phyloP scores from a whole-genome alignment of 1,140 invertebrate genomes.

The Lethocerus indicus region DNA sequence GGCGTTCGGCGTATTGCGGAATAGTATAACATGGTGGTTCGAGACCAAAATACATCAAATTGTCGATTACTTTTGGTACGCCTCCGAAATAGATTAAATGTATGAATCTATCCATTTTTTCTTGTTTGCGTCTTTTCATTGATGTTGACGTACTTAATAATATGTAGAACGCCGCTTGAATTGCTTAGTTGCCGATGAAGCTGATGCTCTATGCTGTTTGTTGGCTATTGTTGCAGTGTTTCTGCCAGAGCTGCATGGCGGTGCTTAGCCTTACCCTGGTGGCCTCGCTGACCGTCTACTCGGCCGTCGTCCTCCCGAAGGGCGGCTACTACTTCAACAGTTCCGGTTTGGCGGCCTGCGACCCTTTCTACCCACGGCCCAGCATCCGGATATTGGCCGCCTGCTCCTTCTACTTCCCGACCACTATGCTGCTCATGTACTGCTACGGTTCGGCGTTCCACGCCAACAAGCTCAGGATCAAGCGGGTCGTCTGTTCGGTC shows the following conservation, averaged over 20 bases:
- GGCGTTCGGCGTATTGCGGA: no score
- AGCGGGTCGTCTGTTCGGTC: slow-evolving; percentile 34
- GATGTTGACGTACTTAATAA: no score
- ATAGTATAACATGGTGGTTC: no score
- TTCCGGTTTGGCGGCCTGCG: slow-evolving; percentile 65
- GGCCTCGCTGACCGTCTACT: slow-evolving; percentile 59
- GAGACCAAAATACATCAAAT: no score
- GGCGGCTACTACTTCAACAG: slow-evolving; percentile 72
- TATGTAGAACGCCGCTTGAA: no score
- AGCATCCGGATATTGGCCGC: slow-evolving; percentile 61
- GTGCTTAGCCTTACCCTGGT: slow-evolving; percentile 69
- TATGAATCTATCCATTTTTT: no score
- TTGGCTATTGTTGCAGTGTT: slow-evolving; percentile 13
- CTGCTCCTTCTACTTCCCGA: slow-evolving; percentile 72
- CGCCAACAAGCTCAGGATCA: slow-evolving; percentile 58
- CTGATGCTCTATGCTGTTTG: not conserved
- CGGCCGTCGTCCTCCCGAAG: slow-evolving; percentile 54
- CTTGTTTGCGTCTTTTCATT: no score
- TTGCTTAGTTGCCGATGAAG: no score
- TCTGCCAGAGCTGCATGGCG: slow-evolving; percentile 55
- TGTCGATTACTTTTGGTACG: no score
- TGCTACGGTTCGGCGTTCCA: slow-evolving; percentile 77
- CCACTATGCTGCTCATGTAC: slow-evolving; percentile 79
- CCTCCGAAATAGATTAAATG: no score
- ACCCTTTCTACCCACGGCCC: slow-evolving; percentile 63